These are phyloP conservation scores for Thyatira batis DNA, from an alignment of 2,888 invertebrate genomes.

Conservation along the genomic window DNA sequence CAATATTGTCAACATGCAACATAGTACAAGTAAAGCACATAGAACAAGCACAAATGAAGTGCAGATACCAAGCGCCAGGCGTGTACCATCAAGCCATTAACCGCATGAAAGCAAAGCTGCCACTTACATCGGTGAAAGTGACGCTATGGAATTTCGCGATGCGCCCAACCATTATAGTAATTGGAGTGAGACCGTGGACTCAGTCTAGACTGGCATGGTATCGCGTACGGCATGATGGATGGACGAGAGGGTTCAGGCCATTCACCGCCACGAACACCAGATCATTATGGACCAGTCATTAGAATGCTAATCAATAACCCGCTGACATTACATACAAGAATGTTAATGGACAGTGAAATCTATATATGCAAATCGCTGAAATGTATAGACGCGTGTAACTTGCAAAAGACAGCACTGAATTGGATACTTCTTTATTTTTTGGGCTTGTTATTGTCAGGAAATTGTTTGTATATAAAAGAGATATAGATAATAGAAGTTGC, in stretches of 20 bases:
- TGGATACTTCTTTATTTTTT: too few relatives aligned
- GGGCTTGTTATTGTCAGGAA: too few relatives aligned
- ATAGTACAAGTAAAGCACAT: slow-evolving; percentile 18
- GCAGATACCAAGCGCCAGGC: slow-evolving; percentile 22
- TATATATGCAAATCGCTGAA: too few relatives aligned
- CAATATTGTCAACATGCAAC: slow-evolving; percentile 16
- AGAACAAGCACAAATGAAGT: slow-evolving; percentile 22
- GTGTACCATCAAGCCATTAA: slow-evolving; percentile 41
- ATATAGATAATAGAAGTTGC: too few relatives aligned
- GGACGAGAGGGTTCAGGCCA: slow-evolving; percentile 5
- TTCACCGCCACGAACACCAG: neutral
- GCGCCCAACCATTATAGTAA: slow-evolving; percentile 61
- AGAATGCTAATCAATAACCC: neutral
- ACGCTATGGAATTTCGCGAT: slow-evolving; percentile 63
- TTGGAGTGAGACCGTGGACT: slow-evolving; percentile 60
- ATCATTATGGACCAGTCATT: neutral
- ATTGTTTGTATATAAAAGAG: too few relatives aligned
- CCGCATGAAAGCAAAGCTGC: slow-evolving; percentile 60
- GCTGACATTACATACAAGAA: neutral
- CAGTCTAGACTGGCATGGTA: slow-evolving; percentile 24
- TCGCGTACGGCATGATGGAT: slow-evolving; percentile 17
- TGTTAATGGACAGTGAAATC: neutral
- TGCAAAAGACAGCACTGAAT: too few relatives aligned
- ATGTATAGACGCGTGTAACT: too few relatives aligned
- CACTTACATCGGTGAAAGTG: slow-evolving; percentile 66